Evolutionary conservation across 1,140 invertebrate species (phyloP).

Genomic region (Caenorhabditis briggsae): DNA sequence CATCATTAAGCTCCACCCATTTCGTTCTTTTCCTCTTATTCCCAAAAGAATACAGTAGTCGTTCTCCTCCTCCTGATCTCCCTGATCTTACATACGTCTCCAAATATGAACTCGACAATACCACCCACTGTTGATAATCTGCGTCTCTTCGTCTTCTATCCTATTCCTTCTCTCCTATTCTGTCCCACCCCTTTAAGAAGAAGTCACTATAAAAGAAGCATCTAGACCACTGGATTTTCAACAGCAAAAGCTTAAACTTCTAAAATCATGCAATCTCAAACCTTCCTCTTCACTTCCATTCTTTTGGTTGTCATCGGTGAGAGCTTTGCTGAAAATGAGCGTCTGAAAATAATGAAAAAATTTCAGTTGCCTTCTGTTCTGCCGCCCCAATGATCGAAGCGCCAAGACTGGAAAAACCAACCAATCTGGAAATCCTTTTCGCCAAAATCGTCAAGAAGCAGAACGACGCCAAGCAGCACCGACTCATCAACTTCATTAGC

Average conservation of each 20-base stretch:
- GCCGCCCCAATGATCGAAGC: slow-evolving; percentile 38
- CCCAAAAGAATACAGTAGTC: slow-evolving; percentile 49
- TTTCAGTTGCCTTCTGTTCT: slow-evolving; percentile 36
- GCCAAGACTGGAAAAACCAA: slow-evolving; percentile 42
- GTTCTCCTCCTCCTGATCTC: slow-evolving; percentile 20
- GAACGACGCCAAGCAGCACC: slow-evolving; percentile 55
- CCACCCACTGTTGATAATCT: slow-evolving; percentile 41
- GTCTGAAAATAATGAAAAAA: slow-evolving; percentile 10
- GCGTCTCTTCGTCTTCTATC: slow-evolving; percentile 26
- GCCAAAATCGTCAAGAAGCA: slow-evolving; percentile 56
- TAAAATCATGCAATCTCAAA: slow-evolving; percentile 42
- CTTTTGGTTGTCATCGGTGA: slow-evolving; percentile 41
- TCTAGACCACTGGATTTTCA: slow-evolving; percentile 13
- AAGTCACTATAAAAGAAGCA: slow-evolving; percentile 37
- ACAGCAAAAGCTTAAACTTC: slow-evolving; percentile 50
- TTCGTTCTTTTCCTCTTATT: slow-evolving; percentile 41
- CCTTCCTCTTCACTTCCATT: slow-evolving; percentile 8
- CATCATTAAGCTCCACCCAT: slow-evolving; percentile 9
- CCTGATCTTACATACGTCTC: slow-evolving; percentile 41
- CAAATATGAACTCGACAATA: slow-evolving; percentile 52
- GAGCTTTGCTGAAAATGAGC: slow-evolving; percentile 8
- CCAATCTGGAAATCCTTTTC: slow-evolving; percentile 38
- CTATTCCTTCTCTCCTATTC: slow-evolving; percentile 17
- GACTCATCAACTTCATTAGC: slow-evolving; percentile 58
- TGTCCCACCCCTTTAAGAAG: slow-evolving; percentile 12